Evolutionary conservation across 2,888 invertebrate genomes (phyloP).

Genomic region (Agriotes lineatus): DNA sequence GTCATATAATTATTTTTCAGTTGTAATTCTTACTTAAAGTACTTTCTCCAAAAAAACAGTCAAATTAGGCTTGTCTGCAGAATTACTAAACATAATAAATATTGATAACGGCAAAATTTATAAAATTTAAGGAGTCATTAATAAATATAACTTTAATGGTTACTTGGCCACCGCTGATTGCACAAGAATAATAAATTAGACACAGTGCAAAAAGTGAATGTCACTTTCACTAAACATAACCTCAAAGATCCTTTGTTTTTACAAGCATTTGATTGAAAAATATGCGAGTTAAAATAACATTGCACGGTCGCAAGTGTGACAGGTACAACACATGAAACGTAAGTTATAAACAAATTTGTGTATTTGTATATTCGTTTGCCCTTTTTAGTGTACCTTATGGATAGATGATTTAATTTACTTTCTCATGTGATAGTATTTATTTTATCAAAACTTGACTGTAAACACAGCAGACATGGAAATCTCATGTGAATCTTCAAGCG

Average conservation of each 20-base stretch:
- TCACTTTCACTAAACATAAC: slow-evolving; percentile 28
- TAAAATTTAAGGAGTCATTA: too few species aligned
- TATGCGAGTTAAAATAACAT: slow-evolving; percentile 24
- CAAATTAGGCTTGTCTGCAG: too few species aligned
- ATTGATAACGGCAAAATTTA: too few species aligned
- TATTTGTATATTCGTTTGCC: neutral
- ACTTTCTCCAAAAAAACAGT: too few species aligned
- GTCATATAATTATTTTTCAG: too few species aligned
- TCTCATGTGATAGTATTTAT: neutral
- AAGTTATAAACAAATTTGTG: slow-evolving; percentile 1
- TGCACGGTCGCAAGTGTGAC: slow-evolving; percentile 4
- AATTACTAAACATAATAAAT: too few species aligned
- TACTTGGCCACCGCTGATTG: neutral
- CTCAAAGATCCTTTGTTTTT: slow-evolving; percentile 21
- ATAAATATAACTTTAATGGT: neutral
- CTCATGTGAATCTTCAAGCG: slow-evolving; percentile 37
- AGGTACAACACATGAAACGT: slow-evolving; percentile 10
- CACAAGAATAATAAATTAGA: neutral
- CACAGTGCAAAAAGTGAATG: slow-evolving; percentile 25
- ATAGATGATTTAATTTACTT: slow-evolving; percentile 1
- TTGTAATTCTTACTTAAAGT: too few species aligned
- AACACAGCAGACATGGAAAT: slow-evolving; percentile 22
- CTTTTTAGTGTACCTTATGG: slow-evolving; percentile 27
- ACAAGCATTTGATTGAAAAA: slow-evolving; percentile 15
- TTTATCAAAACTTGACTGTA: neutral